Evolutionary conservation across 2,113 vertebrate species (phyloP).

Genomic region (Hydropotes inermis): DNA sequence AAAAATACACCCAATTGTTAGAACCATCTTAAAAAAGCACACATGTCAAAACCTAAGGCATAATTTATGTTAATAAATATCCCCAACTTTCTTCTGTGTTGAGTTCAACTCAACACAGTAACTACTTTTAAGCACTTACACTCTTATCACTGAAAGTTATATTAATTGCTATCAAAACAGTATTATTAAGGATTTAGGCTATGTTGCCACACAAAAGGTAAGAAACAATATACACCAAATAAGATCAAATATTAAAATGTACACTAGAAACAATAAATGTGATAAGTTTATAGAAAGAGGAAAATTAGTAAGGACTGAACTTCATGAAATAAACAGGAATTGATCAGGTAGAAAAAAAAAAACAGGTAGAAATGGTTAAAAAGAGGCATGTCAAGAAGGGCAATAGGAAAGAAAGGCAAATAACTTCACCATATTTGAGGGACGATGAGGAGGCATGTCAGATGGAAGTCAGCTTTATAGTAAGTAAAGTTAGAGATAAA

Average conservation of each 20-base stretch:
- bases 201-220: not conserved
- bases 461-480: not conserved
- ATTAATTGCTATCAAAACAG: constrained; percentile 5
- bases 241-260: not conserved
- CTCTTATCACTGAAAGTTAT: not conserved
- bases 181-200: not conserved
- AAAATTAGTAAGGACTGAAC: not conserved
- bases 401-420: not conserved
- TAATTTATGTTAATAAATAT: constrained; percentile 6
- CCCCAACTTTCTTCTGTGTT: not conserved
- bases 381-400: not conserved
- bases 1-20: constrained; percentile 17
- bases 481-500: not conserved
- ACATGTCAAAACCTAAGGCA: not conserved
- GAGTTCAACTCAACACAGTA: not conserved
- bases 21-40: not conserved
- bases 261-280: not conserved
- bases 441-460: not conserved
- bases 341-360: not conserved
- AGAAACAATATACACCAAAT: not conserved
- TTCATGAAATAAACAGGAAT: not conserved
- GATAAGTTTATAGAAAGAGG: not conserved
- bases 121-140: not conserved
- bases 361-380: not conserved
- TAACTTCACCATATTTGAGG: not conserved